Percentiles rank a stretch among this genome's conserved stretches.
Evolutionary conservation across 2,797 vertebrate species (phyloP).

Genomic region (Rhinogobio ventralis): DNA sequence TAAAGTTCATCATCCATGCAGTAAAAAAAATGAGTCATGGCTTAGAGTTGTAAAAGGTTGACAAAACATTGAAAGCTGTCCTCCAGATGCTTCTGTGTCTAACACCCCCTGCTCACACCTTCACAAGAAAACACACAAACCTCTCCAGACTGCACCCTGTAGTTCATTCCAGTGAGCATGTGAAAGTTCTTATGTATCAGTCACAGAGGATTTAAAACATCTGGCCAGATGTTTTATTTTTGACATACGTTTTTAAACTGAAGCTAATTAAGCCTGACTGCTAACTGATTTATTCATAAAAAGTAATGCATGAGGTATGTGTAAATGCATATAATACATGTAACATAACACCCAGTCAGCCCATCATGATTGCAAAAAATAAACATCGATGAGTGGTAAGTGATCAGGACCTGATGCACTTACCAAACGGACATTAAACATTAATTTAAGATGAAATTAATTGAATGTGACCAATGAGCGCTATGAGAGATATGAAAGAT

Average conservation of each 20-base stretch:
- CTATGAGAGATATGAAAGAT: background rate
- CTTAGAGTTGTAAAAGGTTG: conserved; percentile 22
- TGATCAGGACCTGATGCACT: background rate
- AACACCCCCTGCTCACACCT: conserved; percentile 18
- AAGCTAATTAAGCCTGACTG: background rate
- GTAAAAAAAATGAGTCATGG: conserved; percentile 24
- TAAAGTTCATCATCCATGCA: conserved; percentile 16
- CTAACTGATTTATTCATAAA: background rate
- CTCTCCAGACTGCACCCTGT: conserved; percentile 3
- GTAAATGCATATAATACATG: background rate
- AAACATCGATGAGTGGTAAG: background rate
- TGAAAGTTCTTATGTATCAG: background rate
- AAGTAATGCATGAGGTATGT: background rate
- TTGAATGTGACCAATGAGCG: background rate
- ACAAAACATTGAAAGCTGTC: conserved; percentile 21
- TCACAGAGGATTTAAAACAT: conserved; percentile 28
- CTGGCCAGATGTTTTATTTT: background rate
- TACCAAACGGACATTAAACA: background rate
- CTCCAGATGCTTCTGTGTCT: conserved; percentile 17
- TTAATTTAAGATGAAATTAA: background rate
- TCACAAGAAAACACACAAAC: background rate
- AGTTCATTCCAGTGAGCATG: background rate
- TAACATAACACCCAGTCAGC: background rate
- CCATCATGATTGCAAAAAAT: background rate
- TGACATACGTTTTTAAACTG: background rate